Base-by-base conservation (phyloP, 92 coral and sea anemone species). In the Micromussa lordhowensis region DNA sequence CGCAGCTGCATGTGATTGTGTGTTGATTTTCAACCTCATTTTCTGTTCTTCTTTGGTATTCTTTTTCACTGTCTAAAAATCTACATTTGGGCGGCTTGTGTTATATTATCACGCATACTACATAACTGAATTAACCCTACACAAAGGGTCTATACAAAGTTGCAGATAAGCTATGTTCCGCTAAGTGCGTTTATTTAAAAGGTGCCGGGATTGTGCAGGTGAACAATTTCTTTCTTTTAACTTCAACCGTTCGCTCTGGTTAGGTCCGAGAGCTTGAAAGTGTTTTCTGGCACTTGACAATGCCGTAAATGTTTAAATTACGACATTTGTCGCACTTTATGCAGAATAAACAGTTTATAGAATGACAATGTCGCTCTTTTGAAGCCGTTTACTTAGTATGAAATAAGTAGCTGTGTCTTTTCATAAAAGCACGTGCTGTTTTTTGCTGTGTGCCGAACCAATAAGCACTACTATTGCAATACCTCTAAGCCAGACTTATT, bases 351-450 rank as follows among this genome's bases (percentile, higher is more conserved):
- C 63, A 75, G 72, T 34, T 38, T 35, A 57, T 84, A 59, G 69
- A 57, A 84, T 73, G 72, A 57, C 88, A 84, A 26, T 74, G 88
- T 84, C 72, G 88, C 81, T 82, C 85, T 63, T 82, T 64, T 82
- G 22, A 82, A 82, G 61, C 77, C 75, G 51, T 82, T 64, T 82
- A 82, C 75, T 36, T 36, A 64, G 85, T 82, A 36, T 48, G 59
- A 19, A 28, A 64, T 40, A 44, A 64, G 76, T 40, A 82, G 75
- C 76, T 38, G 48, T 35, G 8, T 68, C 38, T 17, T 55, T 31
- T 53, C 58, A 17, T 80, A 15, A 18, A 32, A 29, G 31, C 85
- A 82, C 85, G 85, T 68, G 85, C 85, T 14, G 61, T 49, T 29
- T 32, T 30, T 16, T 73, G 78, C 49, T 36, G 49, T 73, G 3